phyloP scores from a whole-genome alignment of 2,797 vertebrate species.

The Champsocephalus esox region DNA sequence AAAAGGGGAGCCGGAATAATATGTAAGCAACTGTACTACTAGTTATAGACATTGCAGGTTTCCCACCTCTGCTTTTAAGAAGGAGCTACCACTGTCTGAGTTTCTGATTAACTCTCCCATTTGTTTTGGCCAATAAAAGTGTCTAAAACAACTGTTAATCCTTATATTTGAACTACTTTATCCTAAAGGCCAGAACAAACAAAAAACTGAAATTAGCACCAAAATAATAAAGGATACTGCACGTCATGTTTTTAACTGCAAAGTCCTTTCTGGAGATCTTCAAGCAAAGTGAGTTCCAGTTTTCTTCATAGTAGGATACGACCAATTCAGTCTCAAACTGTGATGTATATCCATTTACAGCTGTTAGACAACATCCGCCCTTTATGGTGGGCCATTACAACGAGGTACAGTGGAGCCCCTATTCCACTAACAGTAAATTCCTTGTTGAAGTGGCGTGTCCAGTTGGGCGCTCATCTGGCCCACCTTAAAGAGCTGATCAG shows the following conservation, averaged over 20 bases:
- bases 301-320: constrained; percentile 26
- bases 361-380: constrained; percentile 78
- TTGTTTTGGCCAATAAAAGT: not conserved
- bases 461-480: constrained; percentile 75
- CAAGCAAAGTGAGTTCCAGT: not conserved
- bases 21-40: not conserved
- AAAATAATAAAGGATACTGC: not conserved
- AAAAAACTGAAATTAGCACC: too few relatives aligned
- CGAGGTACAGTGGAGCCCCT: constrained; percentile 61
- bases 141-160: constrained; percentile 4
- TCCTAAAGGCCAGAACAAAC: too few relatives aligned
- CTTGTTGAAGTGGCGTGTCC: constrained; percentile 75
- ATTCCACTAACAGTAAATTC: constrained; percentile 76
- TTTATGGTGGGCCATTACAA: constrained; percentile 62
- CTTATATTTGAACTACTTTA: not conserved
- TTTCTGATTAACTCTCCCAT: not conserved
- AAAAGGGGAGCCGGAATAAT: not conserved
- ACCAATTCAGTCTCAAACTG: constrained; percentile 38
- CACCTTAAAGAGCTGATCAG: constrained; percentile 73
- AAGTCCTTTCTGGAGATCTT: not conserved
- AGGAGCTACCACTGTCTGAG: not conserved
- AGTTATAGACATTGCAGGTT: not conserved
- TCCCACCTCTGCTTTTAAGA: not conserved
- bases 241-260: constrained; percentile 10
- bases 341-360: constrained; percentile 78